Base-by-base conservation (phyloP, 2,797 vertebrate genomes). In the Pantherophis vulpinus region DNA sequence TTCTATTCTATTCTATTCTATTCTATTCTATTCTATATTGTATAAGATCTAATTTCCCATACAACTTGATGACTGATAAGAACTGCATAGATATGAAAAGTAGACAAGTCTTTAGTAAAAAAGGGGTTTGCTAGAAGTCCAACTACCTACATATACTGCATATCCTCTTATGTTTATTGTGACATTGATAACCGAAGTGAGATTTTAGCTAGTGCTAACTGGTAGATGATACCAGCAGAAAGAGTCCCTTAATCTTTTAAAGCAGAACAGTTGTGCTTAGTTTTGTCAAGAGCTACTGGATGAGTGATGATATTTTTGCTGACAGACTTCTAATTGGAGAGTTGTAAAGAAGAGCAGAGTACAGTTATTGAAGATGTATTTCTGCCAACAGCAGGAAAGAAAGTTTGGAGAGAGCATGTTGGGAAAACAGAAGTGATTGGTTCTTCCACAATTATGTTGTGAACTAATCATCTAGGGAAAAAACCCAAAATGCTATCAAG, bases 321-420 rank as follows among this genome's bases (percentile, higher is more conserved):
- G 97, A 97, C 97, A 97, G 95, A 94, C 96, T 97, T 94, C 96
- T 97, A 97, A 97, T 96, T 97, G 96, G 97, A 96, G 86, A 95
- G 94, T 95, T 94, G 94, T 92, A 91, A 63, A 93, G 93, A 66
- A 90, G 10, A 2, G 95, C 1, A 95, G 96, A 96, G 96, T 97
- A 94, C 94, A 87, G 95, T 95, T 95, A 47, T 93, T 90, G 96
- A 95, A 96, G 96, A 94, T 92, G 93, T 94, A 93, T 97, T 94
- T 95, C 94, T 96, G 96, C 91, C 95, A 55, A 95, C 93, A 94
- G 86, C 86, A 91, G 91, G 94, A 90, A 88, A 61, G 66, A 56
- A 91, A 42, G 87, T 59, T 90, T 79, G 4, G 18, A 93, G 94
- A 96, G 93, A 94, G 86, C 0, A 9, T 56, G 83, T 91, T 83